Conservation (phyloP, 2,113 vertebrate genomes). For the Lasiurus cinereus region DNA sequence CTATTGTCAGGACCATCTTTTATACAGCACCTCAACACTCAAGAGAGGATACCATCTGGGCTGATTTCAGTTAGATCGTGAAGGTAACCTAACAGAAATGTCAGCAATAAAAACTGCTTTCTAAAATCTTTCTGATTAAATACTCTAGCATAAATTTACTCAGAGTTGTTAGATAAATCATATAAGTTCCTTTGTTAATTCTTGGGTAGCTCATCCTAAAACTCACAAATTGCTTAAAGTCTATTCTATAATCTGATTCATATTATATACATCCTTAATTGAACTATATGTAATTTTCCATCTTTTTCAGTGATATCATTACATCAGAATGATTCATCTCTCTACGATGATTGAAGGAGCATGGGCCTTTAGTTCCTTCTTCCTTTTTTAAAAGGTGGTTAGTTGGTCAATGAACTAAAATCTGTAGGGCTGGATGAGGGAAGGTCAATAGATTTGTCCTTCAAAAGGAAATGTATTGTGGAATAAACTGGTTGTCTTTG, state of each 20-base stretch:
- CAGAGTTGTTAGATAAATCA: background rate
- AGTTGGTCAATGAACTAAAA: background rate
- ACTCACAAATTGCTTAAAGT: background rate
- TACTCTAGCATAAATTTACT: conserved; percentile 1
- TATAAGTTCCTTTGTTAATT: conserved; percentile 40
- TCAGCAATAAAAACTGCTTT: conserved; percentile 63
- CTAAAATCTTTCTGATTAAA: conserved; percentile 60
- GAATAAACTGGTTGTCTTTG: background rate
- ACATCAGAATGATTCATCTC: conserved; percentile 37
- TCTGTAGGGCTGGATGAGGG: background rate
- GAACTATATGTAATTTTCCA: background rate
- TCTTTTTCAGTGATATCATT: background rate
- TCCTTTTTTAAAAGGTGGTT: background rate
- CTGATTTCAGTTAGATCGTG: background rate
- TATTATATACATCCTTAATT: background rate
- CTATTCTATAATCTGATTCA: background rate
- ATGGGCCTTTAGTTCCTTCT: background rate
- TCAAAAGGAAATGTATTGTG: background rate
- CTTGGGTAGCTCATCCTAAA: background rate
- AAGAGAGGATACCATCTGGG: conserved; percentile 65
- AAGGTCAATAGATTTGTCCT: background rate
- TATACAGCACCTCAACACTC: conserved; percentile 50
- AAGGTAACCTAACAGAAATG: conserved; percentile 68
- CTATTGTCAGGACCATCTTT: conserved; percentile 65
- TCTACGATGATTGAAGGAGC: background rate